Conservation (phyloP, 2,797 vertebrate species). For the Takifugu rubripes region DNA sequence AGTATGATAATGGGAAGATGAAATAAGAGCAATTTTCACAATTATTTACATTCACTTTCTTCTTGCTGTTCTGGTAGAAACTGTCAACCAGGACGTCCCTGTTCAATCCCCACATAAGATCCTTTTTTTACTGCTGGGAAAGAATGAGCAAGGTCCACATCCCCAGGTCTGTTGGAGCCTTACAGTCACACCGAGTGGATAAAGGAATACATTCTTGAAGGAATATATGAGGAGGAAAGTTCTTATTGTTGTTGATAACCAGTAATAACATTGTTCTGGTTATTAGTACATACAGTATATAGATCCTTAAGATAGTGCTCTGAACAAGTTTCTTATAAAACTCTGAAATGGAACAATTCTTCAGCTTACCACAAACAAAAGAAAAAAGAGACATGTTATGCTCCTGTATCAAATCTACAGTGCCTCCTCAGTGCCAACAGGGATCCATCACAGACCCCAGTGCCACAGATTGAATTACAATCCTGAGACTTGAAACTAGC, state of each 20-base stretch:
- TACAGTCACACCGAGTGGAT: constrained; percentile 12
- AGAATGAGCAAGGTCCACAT: constrained; percentile 26
- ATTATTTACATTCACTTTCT: too few species aligned
- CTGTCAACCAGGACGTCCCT: constrained; percentile 44
- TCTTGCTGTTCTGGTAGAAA: constrained; percentile 3
- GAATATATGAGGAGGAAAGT: neutral
- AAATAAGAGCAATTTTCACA: too few species aligned
- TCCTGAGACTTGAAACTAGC: too few species aligned
- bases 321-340: too few species aligned
- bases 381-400: too few species aligned
- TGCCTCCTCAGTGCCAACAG: too few species aligned
- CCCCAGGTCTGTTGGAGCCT: constrained; percentile 27
- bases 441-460: too few species aligned
- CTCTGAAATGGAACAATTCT: too few species aligned
- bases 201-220: neutral
- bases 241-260: neutral
- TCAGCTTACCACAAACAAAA: too few species aligned
- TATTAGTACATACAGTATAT: neutral
- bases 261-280: neutral
- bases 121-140: constrained; percentile 38
- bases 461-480: too few species aligned
- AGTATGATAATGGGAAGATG: too few species aligned
- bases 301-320: neutral
- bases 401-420: too few species aligned
- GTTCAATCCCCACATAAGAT: constrained; percentile 36